Base-by-base conservation (phyloP, 2,888 invertebrate genomes). In the Catocala fraxini region DNA sequence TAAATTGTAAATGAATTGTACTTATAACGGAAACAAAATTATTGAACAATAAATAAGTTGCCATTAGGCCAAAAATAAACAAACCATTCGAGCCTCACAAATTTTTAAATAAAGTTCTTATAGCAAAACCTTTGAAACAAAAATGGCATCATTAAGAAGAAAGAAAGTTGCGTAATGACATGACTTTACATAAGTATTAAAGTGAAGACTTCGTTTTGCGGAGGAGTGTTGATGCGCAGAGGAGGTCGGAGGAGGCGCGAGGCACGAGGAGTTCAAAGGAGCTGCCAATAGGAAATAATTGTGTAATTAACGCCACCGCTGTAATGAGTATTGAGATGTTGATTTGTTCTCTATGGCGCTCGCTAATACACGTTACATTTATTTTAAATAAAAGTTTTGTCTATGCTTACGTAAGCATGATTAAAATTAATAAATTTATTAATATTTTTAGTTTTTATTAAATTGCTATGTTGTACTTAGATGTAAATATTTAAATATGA, bases 291-390 rank as follows among this genome's bases (percentile, higher is more conserved):
- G 54, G 43, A 65, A 58, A 58, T 58, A 55, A 65, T 65, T 65
- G 55, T 48, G 55, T 48, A 58, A 61, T 61, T 65, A 51, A 58
- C 55, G 51, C 45, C 13, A 15, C 57, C 35, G 59, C 15, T 42
- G 51, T 60, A 55, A 60, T 60, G 43, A 60, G 55, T 60, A 56
- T 60, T 51, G 60, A 41, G 55, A 55, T 56, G 60, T 45, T 60
- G 60, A 46, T 60, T 60, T 60, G 41, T 60, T 51, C 60, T 6
- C 46, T 35, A 39, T 59, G 54, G 54, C 11, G 15, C 53, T 35
- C 5, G 25, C 11, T 6, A 13, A 46, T 10, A 5, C 48, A 47
- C 3, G 25, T 25, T 25, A 25, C 25, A 25, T 25, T 25, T 25
- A 25, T 3, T 25, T 25, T 25, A 25, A 25, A 25, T 25, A 25